phyloP scores from a whole-genome alignment of 2,888 invertebrate species.

The Eupithecia pulchellata region DNA sequence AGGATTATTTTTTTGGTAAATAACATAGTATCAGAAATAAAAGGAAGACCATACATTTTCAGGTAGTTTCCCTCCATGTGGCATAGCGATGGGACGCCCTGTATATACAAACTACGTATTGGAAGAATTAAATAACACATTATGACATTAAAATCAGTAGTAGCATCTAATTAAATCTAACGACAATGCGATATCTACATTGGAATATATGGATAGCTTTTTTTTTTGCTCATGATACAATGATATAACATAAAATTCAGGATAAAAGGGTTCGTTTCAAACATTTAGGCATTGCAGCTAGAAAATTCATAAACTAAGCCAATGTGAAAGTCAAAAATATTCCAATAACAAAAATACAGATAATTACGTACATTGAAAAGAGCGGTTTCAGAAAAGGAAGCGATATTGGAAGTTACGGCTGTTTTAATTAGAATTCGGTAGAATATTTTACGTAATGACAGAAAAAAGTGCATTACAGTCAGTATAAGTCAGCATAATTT shows the following conservation, averaged over 20 bases:
- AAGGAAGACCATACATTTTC: too few relatives aligned
- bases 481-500: constrained; percentile 6
- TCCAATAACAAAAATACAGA: neutral
- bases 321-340: neutral
- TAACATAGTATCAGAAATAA: too few relatives aligned
- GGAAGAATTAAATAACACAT: neutral
- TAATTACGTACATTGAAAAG: neutral
- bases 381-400: neutral
- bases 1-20: too few relatives aligned
- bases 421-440: neutral
- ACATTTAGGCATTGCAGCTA: neutral
- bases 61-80: too few relatives aligned
- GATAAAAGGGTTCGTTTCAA: neutral
- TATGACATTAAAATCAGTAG: neutral
- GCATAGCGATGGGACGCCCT: too few relatives aligned
- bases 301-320: neutral
- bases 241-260: neutral
- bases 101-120: neutral
- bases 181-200: neutral
- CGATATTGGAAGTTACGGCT: neutral
- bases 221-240: neutral
- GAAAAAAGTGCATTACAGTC: neutral
- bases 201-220: neutral
- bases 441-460: constrained; percentile 1
- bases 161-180: neutral